A percentile compares a stretch with the other conserved stretches of the same genome.
These are phyloP conservation scores for Drosophila varians DNA, from an alignment of 1,140 invertebrate species.

Conservation along the genomic window DNA sequence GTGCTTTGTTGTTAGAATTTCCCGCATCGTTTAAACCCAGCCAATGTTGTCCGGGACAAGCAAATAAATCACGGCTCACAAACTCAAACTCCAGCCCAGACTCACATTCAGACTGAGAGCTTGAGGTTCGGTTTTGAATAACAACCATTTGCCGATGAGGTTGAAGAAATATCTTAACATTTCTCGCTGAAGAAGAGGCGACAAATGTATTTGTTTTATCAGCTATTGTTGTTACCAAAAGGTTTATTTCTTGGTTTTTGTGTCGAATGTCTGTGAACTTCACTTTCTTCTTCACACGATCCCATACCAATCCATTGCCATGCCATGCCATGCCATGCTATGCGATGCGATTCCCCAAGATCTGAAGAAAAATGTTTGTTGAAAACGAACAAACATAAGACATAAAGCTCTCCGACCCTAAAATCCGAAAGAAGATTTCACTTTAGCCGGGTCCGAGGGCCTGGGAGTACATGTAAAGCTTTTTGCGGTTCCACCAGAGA, in stretches of 20 bases:
- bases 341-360: conserved; percentile 9
- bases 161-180: conserved; percentile 64
- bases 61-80: conserved; percentile 71
- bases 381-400: conserved; percentile 73
- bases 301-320: conserved; percentile 7
- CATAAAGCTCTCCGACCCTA: conserved; percentile 21
- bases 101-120: neutral
- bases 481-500: conserved; percentile 75
- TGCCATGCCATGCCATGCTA: neutral
- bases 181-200: conserved; percentile 63
- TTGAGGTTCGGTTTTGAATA: conserved; percentile 56
- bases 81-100: conserved; percentile 1
- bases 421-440: conserved; percentile 50
- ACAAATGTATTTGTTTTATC: conserved; percentile 81
- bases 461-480: conserved; percentile 56
- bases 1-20: conserved; percentile 70
- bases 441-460: conserved; percentile 35
- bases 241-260: conserved; percentile 50
- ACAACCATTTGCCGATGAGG: conserved; percentile 13
- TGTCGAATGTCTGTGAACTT: conserved; percentile 68
- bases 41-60: conserved; percentile 74
- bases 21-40: conserved; percentile 76
- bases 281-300: conserved; percentile 61
- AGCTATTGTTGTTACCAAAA: conserved; percentile 74
- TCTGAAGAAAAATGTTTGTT: conserved; percentile 75